A percentile compares a stretch with the other conserved stretches of the same genome.
These are phyloP conservation scores for Genyomyrus donnyi DNA, from an alignment of 2,113 vertebrate species.

Conservation along the genomic window DNA sequence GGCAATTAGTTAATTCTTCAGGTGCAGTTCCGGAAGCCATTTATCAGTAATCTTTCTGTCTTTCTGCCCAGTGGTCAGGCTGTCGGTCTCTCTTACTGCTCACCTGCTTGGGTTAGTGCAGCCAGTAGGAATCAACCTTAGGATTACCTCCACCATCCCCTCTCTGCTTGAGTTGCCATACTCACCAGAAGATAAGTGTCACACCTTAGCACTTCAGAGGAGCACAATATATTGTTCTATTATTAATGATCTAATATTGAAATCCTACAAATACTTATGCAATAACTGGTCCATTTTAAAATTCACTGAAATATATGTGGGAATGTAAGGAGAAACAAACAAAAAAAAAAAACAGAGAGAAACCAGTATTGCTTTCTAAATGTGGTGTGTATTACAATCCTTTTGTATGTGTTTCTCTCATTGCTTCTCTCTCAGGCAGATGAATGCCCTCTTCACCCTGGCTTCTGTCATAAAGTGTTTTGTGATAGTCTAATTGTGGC, in stretches of 20 bases:
- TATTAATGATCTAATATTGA: neutral
- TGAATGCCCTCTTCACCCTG: constrained; percentile 53
- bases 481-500: constrained; percentile 99
- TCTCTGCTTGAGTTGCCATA: neutral
- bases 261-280: neutral
- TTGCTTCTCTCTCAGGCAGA: constrained; percentile 30
- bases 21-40: neutral
- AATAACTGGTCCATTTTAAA: neutral
- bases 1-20: neutral
- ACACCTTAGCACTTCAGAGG: neutral
- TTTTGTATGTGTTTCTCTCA: neutral
- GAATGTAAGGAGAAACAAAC: neutral
- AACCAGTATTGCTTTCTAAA: neutral
- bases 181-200: neutral
- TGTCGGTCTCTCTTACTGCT: neutral
- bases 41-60: neutral
- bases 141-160: neutral
- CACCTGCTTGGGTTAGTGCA: neutral
- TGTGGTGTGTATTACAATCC: neutral
- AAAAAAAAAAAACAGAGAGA: neutral
- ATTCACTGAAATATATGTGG: neutral
- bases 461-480: constrained; percentile 77
- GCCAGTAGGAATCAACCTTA: neutral
- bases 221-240: neutral
- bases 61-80: neutral